Base-by-base conservation (phyloP, 2,888 invertebrate genomes). In the Clistopyga incitator region DNA sequence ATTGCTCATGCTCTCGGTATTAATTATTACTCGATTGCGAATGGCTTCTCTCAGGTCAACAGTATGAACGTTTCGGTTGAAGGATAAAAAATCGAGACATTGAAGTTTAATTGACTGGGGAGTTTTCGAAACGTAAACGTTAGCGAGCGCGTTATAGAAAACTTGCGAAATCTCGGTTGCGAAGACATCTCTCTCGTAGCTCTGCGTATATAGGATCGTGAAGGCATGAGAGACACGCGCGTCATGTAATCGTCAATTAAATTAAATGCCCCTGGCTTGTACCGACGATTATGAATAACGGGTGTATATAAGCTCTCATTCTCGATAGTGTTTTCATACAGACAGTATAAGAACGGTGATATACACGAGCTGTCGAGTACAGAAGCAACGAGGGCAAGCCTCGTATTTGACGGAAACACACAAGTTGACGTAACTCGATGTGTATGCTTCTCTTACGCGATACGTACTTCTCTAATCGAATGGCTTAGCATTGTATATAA, bases 321-420 rank as follows among this genome's bases (percentile, higher is more conserved):
- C 34, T 34, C 38, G 8, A 18, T 61, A 34, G 34, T 18, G 61
- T 61, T 18, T 38, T 59, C 59, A n/a, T 61, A 61, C 29, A 38
- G 15, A n/a, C 61, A 38, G n/a, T 18, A n/a, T n/a, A 10, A 86
- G 68, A 83, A 83, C 84, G 47, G 64, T 61, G 77, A 75, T 71
- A 84, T 79, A 80, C 76, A 78, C 61, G 80, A 85, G 85, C 72
- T 64, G 74, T 78, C 56, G 84, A 75, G 80, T 86, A 86, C 84
- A 87, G 78, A 86, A 85, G 86, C 92, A 92, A 92, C 90, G 88
- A 88, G 92, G 91, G 90, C 86, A 87, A 89, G 90, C 82, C 78
- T 82, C 78, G 79, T 82, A 61, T 82, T 82, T 79, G 71, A 80
- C 82, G 74, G 82, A 79, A 76, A 59, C 15, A 78, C 72, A 76